A percentile compares a stretch with the other conserved stretches of the same genome.
These are phyloP conservation scores for Diacarnus erythraeanus DNA, from an alignment of 37 sponge, comb jelly and placozoan genomes.

Conservation along the genomic window DNA sequence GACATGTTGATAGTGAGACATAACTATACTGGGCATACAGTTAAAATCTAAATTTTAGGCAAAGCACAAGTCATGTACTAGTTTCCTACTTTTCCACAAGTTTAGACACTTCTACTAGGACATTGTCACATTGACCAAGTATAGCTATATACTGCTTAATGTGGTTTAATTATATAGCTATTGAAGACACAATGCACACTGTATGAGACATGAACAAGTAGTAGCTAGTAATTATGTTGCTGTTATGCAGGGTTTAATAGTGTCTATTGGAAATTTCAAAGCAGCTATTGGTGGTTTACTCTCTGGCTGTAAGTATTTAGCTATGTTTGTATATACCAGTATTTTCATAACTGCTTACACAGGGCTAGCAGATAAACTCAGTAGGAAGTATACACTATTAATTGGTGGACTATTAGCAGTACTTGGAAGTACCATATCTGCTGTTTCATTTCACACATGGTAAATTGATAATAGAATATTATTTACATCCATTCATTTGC, in stretches of 20 bases:
- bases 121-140: too few relatives aligned
- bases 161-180: too few relatives aligned
- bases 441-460: not conserved
- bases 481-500: not conserved
- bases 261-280: not conserved
- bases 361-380: not conserved
- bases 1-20: not conserved
- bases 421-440: not conserved
- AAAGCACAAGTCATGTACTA: too few relatives aligned
- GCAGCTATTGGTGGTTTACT: not conserved
- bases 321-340: not conserved
- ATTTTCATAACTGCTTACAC: too few relatives aligned
- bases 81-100: too few relatives aligned
- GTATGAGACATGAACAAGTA: too few relatives aligned
- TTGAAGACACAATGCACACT: too few relatives aligned
- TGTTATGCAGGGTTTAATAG: not conserved
- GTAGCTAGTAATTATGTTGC: too few relatives aligned
- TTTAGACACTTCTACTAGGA: too few relatives aligned
- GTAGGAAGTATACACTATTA: not conserved
- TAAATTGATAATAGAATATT: not conserved
- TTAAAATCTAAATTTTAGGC: too few relatives aligned
- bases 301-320: not conserved
- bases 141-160: too few relatives aligned
- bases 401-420: not conserved
- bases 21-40: too few relatives aligned